Base-by-base conservation (phyloP, 2,797 vertebrate genomes). In the Delichon dasypus region DNA sequence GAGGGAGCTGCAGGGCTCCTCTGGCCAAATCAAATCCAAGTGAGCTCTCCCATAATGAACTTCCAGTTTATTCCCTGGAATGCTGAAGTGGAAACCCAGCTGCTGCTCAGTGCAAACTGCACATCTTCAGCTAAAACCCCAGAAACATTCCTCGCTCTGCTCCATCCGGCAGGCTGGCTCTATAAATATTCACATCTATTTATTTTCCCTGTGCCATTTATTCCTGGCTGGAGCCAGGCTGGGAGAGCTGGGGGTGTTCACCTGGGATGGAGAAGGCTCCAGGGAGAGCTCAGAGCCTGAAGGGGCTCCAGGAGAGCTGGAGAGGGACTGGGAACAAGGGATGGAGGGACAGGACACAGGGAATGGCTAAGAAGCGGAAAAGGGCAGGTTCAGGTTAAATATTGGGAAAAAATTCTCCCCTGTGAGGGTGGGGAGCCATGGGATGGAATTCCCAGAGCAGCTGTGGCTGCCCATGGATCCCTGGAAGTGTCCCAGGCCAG, bases 251-350 rank as follows among this genome's bases (percentile, higher is more conserved):
- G 74, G 32, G 21, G 4, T 9, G 32, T 11, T 44, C 75, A 44
- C 8, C 22, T 44, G 44, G 60, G n/a, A 2, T 8, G 0, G 27
- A 4, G 32, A 21, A 45, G 23, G 44, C 1, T 79, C 85, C 67
- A 72, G 51, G 10, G 53, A 66, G 1, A 58, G 0, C 51, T 72
- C 23, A 50, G 50, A 57, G 42, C 27, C 32, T 51, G 3, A 45
- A 80, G 60, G 38, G 29, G 47, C n/a, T 75, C 38, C 62, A 38
- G 29, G 60, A 80, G 65, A 77, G 50, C 26, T 64, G 57, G 17
- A 32, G 61, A 60, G 38, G 38, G 38, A n/a, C 13, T 45, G 2
- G 10, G 47, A n/a, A 66, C n/a, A 58, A 15, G n/a, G 23, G 2
- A 4, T 42, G 30, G 51, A 74, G 20, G 16, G 34, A 65, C 60